Evolutionary conservation across 2,888 invertebrate genomes (phyloP).

Genomic region (Cryptocephalus primarius): DNA sequence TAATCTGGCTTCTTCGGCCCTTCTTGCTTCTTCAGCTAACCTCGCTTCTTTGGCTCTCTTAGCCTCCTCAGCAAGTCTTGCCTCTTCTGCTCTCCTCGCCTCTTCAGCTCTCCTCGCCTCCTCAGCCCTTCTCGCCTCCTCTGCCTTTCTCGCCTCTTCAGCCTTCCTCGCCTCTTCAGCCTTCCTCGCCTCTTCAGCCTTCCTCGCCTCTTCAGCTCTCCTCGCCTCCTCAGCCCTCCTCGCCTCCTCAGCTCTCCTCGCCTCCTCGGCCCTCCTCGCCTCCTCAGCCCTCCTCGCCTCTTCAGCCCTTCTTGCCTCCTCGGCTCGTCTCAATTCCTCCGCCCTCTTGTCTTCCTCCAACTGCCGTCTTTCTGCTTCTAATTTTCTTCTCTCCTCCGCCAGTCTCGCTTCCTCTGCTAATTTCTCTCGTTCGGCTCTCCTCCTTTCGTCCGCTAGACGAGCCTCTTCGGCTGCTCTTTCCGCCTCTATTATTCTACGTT

Average conservation of each 20-base stretch:
- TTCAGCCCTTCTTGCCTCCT: conserved; percentile 10
- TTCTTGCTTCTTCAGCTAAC: conserved; percentile 14
- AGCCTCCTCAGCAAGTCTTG: conserved; percentile 16
- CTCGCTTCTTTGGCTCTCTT: conserved; percentile 17
- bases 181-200: conserved; percentile 26
- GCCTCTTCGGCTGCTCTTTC: conserved; percentile 8
- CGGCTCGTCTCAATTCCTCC: conserved; percentile 19
- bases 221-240: conserved; percentile 24
- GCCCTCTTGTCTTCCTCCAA: conserved; percentile 16
- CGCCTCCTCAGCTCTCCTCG: conserved; percentile 4
- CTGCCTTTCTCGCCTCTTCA: conserved; percentile 22
- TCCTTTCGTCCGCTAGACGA: conserved; percentile 12
- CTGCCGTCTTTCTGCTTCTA: conserved; percentile 17
- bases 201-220: conserved; percentile 12
- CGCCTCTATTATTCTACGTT: conserved; percentile 14
- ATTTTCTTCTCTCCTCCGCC: conserved; percentile 14
- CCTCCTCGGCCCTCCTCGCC: conserved; percentile 16
- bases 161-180: conserved; percentile 19
- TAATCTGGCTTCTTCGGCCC: conserved; percentile 20
- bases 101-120: conserved; percentile 16
- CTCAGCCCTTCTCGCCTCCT: conserved; percentile 16
- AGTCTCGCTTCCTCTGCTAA: conserved; percentile 20
- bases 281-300: conserved; percentile 16
- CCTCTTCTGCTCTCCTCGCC: conserved; percentile 19
- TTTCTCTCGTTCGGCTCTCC: conserved; percentile 15